phyloP scores from a whole-genome alignment of 2,888 invertebrate genomes.

The Agapetus fuscipes region DNA sequence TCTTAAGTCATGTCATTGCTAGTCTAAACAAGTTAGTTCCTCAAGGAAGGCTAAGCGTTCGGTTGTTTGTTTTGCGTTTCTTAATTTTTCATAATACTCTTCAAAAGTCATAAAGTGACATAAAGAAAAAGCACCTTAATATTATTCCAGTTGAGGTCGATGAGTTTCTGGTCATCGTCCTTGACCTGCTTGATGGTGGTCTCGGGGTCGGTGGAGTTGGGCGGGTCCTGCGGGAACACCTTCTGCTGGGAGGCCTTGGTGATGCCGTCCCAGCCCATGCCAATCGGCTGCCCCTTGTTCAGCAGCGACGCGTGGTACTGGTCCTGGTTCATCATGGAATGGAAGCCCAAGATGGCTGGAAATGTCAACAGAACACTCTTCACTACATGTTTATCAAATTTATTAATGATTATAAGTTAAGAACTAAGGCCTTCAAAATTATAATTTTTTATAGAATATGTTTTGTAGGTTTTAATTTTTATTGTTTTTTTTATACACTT shows the following conservation, averaged over 20 bases:
- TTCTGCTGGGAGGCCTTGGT: slow-evolving; percentile 91
- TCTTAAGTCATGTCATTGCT: no score
- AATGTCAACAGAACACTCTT: slow-evolving; percentile 25
- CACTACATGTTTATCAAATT: no score
- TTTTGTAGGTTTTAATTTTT: no score
- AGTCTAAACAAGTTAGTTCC: no score
- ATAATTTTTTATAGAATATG: no score
- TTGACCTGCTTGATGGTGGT: slow-evolving; percentile 82
- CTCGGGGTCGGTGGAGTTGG: slow-evolving; percentile 93
- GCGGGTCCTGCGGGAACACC: slow-evolving; percentile 88
- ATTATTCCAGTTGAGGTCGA: slow-evolving; percentile 98
- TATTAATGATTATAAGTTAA: no score
- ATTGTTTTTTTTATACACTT: no score
- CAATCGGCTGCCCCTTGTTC: slow-evolving; percentile 85
- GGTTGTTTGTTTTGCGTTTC: no score
- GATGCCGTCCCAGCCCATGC: slow-evolving; percentile 88
- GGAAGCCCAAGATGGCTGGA: slow-evolving; percentile 95
- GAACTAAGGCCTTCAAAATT: slow-evolving; percentile 9
- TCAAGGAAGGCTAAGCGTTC: no score
- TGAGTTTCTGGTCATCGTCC: slow-evolving; percentile 78
- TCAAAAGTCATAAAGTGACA: no score
- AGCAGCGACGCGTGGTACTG: slow-evolving; percentile 95
- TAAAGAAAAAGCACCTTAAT: slow-evolving; percentile 66
- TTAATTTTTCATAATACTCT: no score
- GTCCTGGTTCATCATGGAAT: slow-evolving; percentile 99